phyloP scores from a whole-genome alignment of 2,888 invertebrate genomes.

The Steinernema carpocapsae region DNA sequence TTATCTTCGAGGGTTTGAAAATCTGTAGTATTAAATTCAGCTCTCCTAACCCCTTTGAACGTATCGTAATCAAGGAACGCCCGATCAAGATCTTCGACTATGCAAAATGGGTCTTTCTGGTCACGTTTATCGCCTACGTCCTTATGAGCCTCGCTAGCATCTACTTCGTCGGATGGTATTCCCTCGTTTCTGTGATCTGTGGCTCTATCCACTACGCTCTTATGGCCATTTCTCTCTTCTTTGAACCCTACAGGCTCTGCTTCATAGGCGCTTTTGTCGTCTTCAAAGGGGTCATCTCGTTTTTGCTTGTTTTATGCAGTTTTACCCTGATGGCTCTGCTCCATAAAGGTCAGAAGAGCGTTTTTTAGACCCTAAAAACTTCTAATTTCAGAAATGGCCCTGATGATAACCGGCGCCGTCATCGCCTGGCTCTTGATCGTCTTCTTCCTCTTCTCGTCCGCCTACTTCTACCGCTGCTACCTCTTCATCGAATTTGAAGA shows the following conservation, averaged over 20 bases:
- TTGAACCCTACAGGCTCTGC: not conserved
- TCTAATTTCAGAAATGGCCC: not conserved
- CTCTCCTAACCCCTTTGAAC: not conserved
- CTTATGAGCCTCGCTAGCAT: not conserved
- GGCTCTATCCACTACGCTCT: not conserved
- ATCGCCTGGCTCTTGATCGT: not conserved
- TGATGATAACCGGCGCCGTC: constrained; percentile 4
- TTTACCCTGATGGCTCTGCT: constrained; percentile 3
- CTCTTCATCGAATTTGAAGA: constrained; percentile 1
- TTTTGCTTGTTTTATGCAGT: not conserved
- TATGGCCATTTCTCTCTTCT: constrained; percentile 13
- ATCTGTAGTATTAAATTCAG: not conserved
- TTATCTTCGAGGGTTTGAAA: not conserved
- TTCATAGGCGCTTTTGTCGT: constrained; percentile 7
- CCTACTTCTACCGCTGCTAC: constrained; percentile 23
- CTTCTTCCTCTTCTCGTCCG: not conserved
- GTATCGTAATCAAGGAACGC: not conserved
- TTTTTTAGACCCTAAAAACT: not conserved
- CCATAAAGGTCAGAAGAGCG: not conserved
- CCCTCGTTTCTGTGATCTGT: not conserved
- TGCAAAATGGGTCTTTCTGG: not conserved
- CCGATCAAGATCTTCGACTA: not conserved
- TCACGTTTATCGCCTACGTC: not conserved
- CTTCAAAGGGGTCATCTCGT: constrained; percentile 18
- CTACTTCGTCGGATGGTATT: constrained; percentile 3